phyloP scores from a whole-genome alignment of 2,797 vertebrate genomes.

The Mormyrops boulengeri region DNA sequence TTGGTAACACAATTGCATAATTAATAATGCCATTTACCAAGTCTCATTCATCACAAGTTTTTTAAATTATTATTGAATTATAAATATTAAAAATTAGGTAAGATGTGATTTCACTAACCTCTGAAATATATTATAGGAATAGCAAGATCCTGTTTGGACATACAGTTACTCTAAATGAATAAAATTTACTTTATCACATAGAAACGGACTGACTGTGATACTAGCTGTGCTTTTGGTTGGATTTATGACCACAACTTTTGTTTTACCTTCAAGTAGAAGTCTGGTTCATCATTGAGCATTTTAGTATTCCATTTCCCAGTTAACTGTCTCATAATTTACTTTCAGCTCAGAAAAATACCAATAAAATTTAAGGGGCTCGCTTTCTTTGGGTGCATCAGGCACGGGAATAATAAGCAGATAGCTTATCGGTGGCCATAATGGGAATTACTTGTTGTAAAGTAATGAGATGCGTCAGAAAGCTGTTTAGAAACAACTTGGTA shows the following conservation, averaged over 20 bases:
- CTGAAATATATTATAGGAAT: background rate
- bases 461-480: conserved; percentile 9
- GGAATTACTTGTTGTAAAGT: conserved; percentile 14
- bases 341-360: conserved; percentile 1
- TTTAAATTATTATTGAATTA: background rate
- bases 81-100: background rate
- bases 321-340: conserved; percentile 1
- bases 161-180: background rate
- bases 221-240: background rate
- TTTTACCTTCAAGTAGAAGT: background rate
- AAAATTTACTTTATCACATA: background rate
- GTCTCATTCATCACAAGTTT: background rate
- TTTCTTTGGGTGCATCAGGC: background rate
- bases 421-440: conserved; percentile 2
- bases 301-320: conserved; percentile 1
- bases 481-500: conserved; percentile 10
- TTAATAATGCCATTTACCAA: background rate
- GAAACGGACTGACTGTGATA: background rate
- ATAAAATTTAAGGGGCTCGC: background rate
- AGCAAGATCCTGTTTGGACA: background rate
- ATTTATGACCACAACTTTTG: background rate
- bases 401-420: conserved; percentile 10
- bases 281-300: background rate
- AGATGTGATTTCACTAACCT: background rate
- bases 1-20: background rate